These are phyloP conservation scores for Myotis brandtii DNA, from an alignment of 2,113 vertebrate genomes.

Conservation along the genomic window DNA sequence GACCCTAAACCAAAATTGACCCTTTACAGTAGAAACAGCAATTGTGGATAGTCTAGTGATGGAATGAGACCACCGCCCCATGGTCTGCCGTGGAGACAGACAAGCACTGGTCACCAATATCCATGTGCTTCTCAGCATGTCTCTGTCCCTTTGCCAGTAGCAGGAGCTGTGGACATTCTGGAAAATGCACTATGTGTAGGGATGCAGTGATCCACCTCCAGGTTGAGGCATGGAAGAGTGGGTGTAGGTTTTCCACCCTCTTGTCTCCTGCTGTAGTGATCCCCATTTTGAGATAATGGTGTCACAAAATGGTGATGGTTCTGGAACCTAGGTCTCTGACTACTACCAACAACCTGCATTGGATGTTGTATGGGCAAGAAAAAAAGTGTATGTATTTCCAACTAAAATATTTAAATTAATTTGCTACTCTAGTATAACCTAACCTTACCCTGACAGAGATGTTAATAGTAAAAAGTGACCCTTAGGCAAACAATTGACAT, in stretches of 20 bases:
- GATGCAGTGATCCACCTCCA: not conserved
- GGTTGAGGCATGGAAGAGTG: not conserved
- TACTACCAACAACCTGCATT: not conserved
- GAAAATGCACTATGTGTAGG: not conserved
- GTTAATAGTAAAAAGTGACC: not conserved
- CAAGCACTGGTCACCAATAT: not conserved
- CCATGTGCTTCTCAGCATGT: not conserved
- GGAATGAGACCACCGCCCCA: not conserved
- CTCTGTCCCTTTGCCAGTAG: not conserved
- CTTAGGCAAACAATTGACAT: not conserved
- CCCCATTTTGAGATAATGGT: not conserved
- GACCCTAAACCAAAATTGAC: not conserved
- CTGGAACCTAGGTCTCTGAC: not conserved
- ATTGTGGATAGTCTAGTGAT: not conserved
- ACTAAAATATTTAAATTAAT: not conserved
- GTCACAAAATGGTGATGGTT: not conserved
- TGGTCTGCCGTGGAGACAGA: not conserved
- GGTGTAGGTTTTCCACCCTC: not conserved
- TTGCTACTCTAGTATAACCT: not conserved
- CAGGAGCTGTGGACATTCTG: not conserved
- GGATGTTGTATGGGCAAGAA: not conserved
- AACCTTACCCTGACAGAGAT: not conserved
- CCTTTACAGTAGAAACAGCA: not conserved
- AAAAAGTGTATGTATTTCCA: not conserved
- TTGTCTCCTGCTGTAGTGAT: not conserved